phyloP scores from a whole-genome alignment of 1,140 invertebrate species.

The Daktulosphaira vitifoliae region DNA sequence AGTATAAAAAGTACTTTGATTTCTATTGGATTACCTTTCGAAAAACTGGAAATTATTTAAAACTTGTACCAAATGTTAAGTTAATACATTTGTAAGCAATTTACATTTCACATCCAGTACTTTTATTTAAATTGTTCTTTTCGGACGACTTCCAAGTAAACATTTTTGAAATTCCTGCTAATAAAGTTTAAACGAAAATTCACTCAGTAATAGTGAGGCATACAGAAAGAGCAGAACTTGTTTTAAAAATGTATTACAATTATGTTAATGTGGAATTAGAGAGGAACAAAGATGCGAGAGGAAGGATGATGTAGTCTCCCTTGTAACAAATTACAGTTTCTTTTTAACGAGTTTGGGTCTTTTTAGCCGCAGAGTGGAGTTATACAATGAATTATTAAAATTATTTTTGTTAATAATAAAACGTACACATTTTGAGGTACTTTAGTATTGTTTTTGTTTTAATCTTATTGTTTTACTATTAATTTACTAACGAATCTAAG shows the following conservation, averaged over 20 bases:
- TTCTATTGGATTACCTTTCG: too few species aligned
- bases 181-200: slow-evolving; percentile 33
- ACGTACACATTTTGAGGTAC: slow-evolving; percentile 3
- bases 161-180: slow-evolving; percentile 20
- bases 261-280: slow-evolving; percentile 33
- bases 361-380: not conserved
- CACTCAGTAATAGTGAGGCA: not conserved
- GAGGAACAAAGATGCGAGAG: not conserved
- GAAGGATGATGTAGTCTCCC: not conserved
- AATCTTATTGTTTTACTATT: too few species aligned
- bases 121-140: slow-evolving; percentile 31
- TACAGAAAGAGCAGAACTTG: not conserved
- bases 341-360: slow-evolving; percentile 7
- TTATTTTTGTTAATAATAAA: slow-evolving; percentile 12
- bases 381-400: slow-evolving; percentile 25
- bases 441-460: not conserved
- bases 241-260: slow-evolving; percentile 33
- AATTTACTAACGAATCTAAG: too few species aligned
- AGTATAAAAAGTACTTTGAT: too few species aligned
- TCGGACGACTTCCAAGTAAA: slow-evolving; percentile 23
- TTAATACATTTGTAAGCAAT: slow-evolving; percentile 15
- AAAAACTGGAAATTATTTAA: slow-evolving; percentile 7
- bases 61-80: slow-evolving; percentile 13
- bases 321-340: slow-evolving; percentile 29
- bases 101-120: slow-evolving; percentile 23